Evolutionary conservation across 2,113 vertebrate genomes (phyloP).

Genomic region (Xenopus laevis): DNA sequence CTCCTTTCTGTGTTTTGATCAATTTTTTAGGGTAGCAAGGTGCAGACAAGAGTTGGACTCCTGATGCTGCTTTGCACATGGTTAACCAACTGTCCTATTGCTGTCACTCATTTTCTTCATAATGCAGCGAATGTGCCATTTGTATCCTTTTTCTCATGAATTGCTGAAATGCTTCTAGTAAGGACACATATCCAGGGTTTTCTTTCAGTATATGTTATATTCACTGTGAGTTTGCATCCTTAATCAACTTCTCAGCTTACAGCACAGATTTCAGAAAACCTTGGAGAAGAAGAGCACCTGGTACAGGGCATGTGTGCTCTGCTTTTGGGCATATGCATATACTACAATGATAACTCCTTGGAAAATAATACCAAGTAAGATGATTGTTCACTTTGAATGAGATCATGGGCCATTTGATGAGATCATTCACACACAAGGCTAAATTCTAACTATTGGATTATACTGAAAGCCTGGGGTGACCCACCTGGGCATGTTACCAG

Average conservation of each 20-base stretch:
- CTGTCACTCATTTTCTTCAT: slow-evolving; percentile 95
- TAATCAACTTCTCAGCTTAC: slow-evolving; percentile 81
- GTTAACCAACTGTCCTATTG: slow-evolving; percentile 94
- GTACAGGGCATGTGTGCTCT: slow-evolving; percentile 94
- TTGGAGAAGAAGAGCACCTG: slow-evolving; percentile 92
- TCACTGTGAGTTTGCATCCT: slow-evolving; percentile 53
- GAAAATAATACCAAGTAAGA: slow-evolving; percentile 92
- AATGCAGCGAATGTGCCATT: slow-evolving; percentile 94
- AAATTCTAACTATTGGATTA: too few species aligned
- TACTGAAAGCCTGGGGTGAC: too few species aligned
- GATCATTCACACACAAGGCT: not conserved
- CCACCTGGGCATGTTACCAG: too few species aligned
- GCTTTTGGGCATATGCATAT: slow-evolving; percentile 93
- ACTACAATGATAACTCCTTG: slow-evolving; percentile 95
- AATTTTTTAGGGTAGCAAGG: slow-evolving; percentile 89
- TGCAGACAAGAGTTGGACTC: slow-evolving; percentile 92
- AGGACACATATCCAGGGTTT: too few species aligned
- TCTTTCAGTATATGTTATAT: too few species aligned
- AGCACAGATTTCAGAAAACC: slow-evolving; percentile 94
- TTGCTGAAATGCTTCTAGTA: too few species aligned
- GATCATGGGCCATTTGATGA: not conserved
- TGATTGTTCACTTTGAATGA: not conserved
- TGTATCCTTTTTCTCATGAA: slow-evolving; percentile 81
- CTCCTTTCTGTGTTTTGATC: not conserved
- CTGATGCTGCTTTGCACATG: slow-evolving; percentile 96